phyloP scores from a whole-genome alignment of 2,113 vertebrate genomes.

The Cichladusa arquata region DNA sequence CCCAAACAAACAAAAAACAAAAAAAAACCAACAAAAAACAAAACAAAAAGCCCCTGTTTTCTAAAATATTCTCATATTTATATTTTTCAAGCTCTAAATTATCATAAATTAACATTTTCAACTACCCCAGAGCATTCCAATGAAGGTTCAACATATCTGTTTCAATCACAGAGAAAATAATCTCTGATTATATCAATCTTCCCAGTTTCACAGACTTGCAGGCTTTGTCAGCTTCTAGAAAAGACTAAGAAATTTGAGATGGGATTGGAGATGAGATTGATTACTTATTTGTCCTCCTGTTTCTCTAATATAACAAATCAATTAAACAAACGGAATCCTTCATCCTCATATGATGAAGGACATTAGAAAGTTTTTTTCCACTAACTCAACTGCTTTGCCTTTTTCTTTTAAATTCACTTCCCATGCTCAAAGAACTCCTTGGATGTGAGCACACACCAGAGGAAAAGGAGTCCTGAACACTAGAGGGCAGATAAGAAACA shows the following conservation, averaged over 20 bases:
- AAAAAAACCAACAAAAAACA: no score
- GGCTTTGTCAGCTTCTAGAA: not conserved
- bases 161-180: not conserved
- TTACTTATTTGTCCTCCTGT: not conserved
- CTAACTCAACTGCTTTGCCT: rapidly evolving
- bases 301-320: not conserved
- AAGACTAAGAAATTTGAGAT: not conserved
- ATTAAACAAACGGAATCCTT: not conserved
- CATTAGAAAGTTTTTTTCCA: not conserved
- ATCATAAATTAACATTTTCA: not conserved
- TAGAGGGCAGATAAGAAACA: slow-evolving; percentile 40
- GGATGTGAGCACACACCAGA: rapidly evolving
- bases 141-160: not conserved
- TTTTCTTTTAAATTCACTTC: not conserved
- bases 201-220: not conserved
- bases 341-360: not conserved
- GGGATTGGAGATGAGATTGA: not conserved
- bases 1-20: no score
- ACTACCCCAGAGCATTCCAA: not conserved
- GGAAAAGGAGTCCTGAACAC: not conserved
- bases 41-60: not conserved
- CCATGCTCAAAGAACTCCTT: not conserved
- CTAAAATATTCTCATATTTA: not conserved
- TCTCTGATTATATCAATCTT: not conserved
- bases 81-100: not conserved